Evolutionary conservation across 2,797 vertebrate species (phyloP).

Genomic region (Xenops minutus): DNA sequence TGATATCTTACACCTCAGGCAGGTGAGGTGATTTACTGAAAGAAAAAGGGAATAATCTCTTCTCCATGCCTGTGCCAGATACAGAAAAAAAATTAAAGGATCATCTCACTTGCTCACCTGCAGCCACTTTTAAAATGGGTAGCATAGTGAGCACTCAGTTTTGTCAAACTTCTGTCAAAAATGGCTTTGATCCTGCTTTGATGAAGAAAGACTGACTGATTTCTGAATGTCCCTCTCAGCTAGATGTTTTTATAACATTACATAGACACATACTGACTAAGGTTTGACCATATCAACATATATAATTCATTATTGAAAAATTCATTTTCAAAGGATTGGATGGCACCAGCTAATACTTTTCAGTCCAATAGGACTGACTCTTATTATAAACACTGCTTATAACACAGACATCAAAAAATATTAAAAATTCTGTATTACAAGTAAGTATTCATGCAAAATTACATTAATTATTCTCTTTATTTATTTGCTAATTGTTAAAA

Average conservation of each 20-base stretch:
- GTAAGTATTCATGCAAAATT: background rate
- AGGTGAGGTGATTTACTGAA: background rate
- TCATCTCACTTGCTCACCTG: background rate
- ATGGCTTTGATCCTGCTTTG: background rate
- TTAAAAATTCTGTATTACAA: background rate
- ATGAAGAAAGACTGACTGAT: background rate
- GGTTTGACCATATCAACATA: background rate
- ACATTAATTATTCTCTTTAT: background rate
- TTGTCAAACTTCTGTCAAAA: background rate
- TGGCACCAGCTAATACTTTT: background rate
- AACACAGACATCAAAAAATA: background rate
- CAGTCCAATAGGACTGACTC: background rate
- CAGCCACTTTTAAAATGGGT: background rate
- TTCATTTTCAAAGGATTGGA: background rate
- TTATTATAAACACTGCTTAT: background rate
- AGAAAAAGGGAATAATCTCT: background rate
- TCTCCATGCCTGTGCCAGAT: background rate
- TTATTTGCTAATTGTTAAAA: conserved; percentile 50
- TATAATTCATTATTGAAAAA: background rate
- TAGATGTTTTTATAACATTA: background rate
- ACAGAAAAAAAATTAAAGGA: background rate
- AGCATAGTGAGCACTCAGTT: background rate
- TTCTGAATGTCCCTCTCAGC: background rate
- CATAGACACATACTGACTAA: background rate
- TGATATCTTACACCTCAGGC: fast-evolving